Conservation (phyloP, 2,113 vertebrate genomes). For the Tylochromis polylepis region DNA sequence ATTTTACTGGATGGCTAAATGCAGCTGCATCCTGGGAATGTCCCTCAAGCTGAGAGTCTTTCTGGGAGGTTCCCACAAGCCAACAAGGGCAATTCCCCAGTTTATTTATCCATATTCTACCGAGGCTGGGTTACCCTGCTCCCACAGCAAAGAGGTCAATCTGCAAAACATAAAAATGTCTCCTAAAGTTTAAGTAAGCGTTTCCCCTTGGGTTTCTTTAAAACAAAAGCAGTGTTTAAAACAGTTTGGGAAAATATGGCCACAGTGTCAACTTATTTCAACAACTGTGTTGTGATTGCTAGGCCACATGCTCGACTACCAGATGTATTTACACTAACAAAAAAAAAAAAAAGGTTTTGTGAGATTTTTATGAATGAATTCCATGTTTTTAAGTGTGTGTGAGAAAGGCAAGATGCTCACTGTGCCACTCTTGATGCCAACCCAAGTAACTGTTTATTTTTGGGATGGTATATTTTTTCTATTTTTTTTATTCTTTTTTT, state of each 20-base stretch:
- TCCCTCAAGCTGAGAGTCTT: conserved; percentile 52
- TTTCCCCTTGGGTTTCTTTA: background rate
- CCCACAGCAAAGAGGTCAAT: conserved; percentile 11
- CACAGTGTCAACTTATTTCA: background rate
- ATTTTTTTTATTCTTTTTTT: background rate
- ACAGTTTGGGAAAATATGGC: background rate
- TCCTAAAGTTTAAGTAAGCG: background rate
- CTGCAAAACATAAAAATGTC: background rate
- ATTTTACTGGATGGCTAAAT: conserved; percentile 40
- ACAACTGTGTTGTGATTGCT: background rate
- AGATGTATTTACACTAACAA: background rate
- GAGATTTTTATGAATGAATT: conserved; percentile 17
- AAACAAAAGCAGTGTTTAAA: background rate
- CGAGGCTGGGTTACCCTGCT: background rate
- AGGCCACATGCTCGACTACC: background rate
- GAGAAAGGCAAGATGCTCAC: background rate
- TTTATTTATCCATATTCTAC: conserved; percentile 33
- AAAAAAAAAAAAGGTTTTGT: background rate
- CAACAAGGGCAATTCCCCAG: conserved; percentile 55
- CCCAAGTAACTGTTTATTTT: background rate
- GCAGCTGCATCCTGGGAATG: conserved; percentile 65
- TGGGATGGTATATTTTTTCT: background rate
- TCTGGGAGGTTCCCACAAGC: conserved; percentile 67
- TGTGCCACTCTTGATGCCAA: background rate
- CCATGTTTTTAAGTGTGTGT: background rate